Percentiles rank a stretch among this genome's conserved stretches.
These are phyloP conservation scores for Trypoxylon attenuatum DNA, from an alignment of 2,888 invertebrate species.

Conservation along the genomic window DNA sequence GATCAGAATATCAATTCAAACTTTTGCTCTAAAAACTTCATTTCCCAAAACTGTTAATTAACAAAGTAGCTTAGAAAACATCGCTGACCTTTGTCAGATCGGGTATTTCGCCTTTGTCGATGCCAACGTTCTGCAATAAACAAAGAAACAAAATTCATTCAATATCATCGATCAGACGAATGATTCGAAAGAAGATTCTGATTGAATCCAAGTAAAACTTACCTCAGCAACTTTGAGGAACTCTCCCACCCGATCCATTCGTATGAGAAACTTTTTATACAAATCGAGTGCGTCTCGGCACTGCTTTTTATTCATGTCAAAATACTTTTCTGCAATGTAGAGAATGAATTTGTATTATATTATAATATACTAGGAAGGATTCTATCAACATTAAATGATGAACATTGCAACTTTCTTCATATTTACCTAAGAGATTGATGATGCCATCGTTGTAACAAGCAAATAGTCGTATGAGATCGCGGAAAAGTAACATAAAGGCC, in stretches of 20 bases:
- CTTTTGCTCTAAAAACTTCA: constrained; percentile 12
- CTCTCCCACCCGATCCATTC: constrained; percentile 99
- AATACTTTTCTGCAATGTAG: constrained; percentile 89
- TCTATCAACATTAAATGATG: neutral
- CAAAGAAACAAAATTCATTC: neutral
- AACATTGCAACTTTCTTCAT: too few species aligned
- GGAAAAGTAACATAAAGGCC: constrained; percentile 98
- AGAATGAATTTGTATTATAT: neutral
- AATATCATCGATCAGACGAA: neutral
- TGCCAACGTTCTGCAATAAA: constrained; percentile 87
- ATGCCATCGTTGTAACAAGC: constrained; percentile 99
- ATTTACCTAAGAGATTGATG: constrained; percentile 93
- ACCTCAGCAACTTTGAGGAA: constrained; percentile 92
- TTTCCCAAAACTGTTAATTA: neutral
- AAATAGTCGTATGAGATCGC: constrained; percentile 98
- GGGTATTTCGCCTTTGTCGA: constrained; percentile 98
- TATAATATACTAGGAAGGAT: neutral
- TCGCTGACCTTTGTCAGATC: constrained; percentile 89
- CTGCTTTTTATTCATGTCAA: constrained; percentile 99
- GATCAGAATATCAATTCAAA: neutral
- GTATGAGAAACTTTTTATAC: constrained; percentile 98
- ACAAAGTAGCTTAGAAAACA: neutral
- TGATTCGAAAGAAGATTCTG: neutral
- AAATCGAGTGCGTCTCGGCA: constrained; percentile 97
- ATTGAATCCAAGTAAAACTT: constrained; percentile 42